phyloP scores from a whole-genome alignment of 1,140 invertebrate species.

The Catajapyx aquilonaris region DNA sequence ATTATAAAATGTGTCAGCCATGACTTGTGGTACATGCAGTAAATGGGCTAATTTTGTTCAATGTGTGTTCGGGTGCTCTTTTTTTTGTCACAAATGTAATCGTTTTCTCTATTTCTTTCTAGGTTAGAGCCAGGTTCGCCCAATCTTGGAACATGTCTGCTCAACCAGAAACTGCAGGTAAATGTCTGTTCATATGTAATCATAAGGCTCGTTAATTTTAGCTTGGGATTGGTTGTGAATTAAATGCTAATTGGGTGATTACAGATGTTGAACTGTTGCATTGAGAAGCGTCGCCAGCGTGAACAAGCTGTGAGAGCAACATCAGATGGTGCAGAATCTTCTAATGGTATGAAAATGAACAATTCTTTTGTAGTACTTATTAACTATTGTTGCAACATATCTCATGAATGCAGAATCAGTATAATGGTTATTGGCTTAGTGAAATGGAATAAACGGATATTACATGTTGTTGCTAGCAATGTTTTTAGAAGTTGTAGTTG shows the following conservation, averaged over 20 bases:
- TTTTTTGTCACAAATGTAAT: too few relatives aligned
- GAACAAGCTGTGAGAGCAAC: constrained; percentile 14
- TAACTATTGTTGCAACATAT: constrained; percentile 6
- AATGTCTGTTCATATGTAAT: constrained; percentile 2
- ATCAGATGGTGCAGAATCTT: constrained; percentile 15
- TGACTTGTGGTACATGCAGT: too few relatives aligned
- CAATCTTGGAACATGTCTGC: constrained; percentile 64
- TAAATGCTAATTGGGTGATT: constrained; percentile 8
- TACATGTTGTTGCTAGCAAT: constrained; percentile 5
- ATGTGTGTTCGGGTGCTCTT: too few relatives aligned
- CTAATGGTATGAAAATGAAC: constrained; percentile 14
- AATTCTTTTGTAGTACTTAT: constrained; percentile 7
- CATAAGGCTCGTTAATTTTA: not conserved
- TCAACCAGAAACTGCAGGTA: constrained; percentile 78
- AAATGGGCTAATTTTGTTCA: too few relatives aligned
- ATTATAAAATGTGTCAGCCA: too few relatives aligned
- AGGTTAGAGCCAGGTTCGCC: constrained; percentile 56
- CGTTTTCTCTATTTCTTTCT: constrained; percentile 21
- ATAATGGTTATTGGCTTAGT: not conserved
- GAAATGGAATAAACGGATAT: not conserved
- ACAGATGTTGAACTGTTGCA: constrained; percentile 92
- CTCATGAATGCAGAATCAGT: not conserved
- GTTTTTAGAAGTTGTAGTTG: constrained; percentile 1
- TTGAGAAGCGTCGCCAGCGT: constrained; percentile 42
- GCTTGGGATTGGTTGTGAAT: constrained; percentile 3